A percentile compares a stretch with the other conserved stretches of the same genome.
These are phyloP conservation scores for Lathronympha strigana DNA, from an alignment of 2,888 invertebrate genomes.

Conservation along the genomic window DNA sequence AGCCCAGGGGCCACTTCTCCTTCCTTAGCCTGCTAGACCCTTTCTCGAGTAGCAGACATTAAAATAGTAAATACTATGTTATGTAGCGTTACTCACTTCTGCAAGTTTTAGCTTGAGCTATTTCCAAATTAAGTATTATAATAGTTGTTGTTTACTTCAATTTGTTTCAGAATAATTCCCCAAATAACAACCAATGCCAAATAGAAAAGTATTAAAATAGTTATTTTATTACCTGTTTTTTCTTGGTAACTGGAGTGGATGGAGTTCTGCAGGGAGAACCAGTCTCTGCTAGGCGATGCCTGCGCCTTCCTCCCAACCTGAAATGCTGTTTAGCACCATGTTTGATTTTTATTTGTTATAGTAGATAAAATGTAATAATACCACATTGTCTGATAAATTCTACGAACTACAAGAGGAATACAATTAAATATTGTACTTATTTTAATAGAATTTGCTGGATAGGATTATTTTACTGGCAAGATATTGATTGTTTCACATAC, in stretches of 20 bases:
- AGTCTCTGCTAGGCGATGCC: slow-evolving; percentile 75
- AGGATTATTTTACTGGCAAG: background rate
- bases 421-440: background rate
- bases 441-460: background rate
- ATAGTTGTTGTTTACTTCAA: too few relatives aligned
- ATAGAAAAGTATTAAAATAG: too few relatives aligned
- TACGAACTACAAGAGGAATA: background rate
- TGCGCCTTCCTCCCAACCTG: slow-evolving; percentile 70
- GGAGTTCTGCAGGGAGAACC: slow-evolving; percentile 73
- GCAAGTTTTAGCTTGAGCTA: too few relatives aligned
- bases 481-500: slow-evolving; percentile 60
- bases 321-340: slow-evolving; percentile 64
- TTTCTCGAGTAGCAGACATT: too few relatives aligned
- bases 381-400: background rate
- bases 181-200: too few relatives aligned
- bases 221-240: slow-evolving; percentile 65
- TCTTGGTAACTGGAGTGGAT: slow-evolving; percentile 75
- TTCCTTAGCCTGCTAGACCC: too few relatives aligned
- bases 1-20: too few relatives aligned
- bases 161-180: too few relatives aligned
- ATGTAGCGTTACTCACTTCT: too few relatives aligned
- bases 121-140: too few relatives aligned
- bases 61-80: too few relatives aligned
- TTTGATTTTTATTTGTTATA: background rate
- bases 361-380: background rate